Evolutionary conservation across 2,888 invertebrate genomes (phyloP).

Genomic region (Thecocarcelia acutangulata): DNA sequence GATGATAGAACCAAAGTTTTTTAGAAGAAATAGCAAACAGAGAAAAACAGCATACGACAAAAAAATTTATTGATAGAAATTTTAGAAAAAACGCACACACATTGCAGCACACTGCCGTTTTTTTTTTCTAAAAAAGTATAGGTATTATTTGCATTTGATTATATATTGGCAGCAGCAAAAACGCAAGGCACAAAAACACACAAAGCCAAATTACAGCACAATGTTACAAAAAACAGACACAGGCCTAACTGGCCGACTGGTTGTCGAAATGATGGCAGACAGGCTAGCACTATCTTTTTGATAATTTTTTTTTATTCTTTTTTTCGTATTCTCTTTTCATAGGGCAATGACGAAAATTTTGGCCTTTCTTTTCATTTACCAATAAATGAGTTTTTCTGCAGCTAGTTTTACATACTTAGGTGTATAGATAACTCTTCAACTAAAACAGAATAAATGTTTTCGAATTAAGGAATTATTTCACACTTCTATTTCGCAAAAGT

Average conservation of each 20-base stretch:
- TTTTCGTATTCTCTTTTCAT: conserved; percentile 46
- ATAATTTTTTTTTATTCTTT: conserved; percentile 51
- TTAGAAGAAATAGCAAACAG: conserved; percentile 26
- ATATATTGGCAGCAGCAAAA: conserved; percentile 52
- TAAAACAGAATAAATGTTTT: conserved; percentile 19
- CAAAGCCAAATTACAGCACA: conserved; percentile 48
- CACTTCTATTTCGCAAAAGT: conserved; percentile 2
- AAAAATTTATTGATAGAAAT: conserved; percentile 42
- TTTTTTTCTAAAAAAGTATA: conserved; percentile 24
- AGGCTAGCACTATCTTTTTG: conserved; percentile 63
- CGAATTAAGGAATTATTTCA: conserved; percentile 12
- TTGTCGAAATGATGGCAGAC: conserved; percentile 56
- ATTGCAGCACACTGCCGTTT: conserved; percentile 33
- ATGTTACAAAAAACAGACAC: conserved; percentile 47
- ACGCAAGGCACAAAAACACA: conserved; percentile 56
- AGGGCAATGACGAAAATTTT: conserved; percentile 79
- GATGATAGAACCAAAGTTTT: conserved; percentile 44
- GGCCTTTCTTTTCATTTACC: conserved; percentile 71
- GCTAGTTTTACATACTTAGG: conserved; percentile 49
- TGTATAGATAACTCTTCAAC: conserved; percentile 22
- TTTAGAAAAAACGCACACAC: conserved; percentile 38
- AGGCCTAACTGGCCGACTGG: conserved; percentile 58
- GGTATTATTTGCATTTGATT: conserved; percentile 45
- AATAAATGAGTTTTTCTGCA: conserved; percentile 60
- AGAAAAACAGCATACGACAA: conserved; percentile 51